These are phyloP conservation scores for Odocoileus hemionus DNA, from an alignment of 2,113 vertebrate genomes.

Conservation along the genomic window DNA sequence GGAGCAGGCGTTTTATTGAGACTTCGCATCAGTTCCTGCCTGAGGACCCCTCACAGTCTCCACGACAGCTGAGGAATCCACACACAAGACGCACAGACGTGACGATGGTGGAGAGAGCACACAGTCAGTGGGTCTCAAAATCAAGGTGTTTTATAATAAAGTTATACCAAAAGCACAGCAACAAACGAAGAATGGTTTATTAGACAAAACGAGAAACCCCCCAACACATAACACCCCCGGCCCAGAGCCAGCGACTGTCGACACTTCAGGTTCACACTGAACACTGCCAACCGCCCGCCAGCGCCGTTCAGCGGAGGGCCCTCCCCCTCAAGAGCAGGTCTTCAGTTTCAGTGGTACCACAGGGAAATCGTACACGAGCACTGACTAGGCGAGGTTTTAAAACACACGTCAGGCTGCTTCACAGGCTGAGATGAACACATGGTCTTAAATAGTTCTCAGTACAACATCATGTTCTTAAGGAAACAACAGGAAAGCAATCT, in stretches of 20 bases:
- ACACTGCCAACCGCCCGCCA: neutral
- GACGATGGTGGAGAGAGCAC: fast-evolving
- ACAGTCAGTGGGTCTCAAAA: fast-evolving
- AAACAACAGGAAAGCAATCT: neutral
- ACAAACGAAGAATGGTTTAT: neutral
- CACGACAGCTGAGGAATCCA: fast-evolving
- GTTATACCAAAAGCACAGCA: neutral
- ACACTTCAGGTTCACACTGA: neutral
- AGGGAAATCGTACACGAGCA: fast-evolving
- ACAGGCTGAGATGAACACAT: neutral
- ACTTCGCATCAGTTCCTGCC: fast-evolving
- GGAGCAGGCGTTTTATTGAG: fast-evolving
- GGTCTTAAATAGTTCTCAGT: neutral
- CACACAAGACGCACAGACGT: fast-evolving
- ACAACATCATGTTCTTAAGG: neutral
- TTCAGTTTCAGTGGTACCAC: fast-evolving
- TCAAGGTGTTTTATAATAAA: neutral
- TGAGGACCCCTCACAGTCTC: fast-evolving
- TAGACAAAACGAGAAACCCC: neutral
- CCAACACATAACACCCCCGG: neutral
- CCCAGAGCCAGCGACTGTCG: neutral
- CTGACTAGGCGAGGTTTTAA: neutral
- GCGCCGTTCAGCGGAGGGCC: neutral
- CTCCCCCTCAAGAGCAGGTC: neutral
- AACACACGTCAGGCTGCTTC: neutral